Evolutionary conservation across 2,113 vertebrate genomes (phyloP).

Genomic region (Eidolon helvum): DNA sequence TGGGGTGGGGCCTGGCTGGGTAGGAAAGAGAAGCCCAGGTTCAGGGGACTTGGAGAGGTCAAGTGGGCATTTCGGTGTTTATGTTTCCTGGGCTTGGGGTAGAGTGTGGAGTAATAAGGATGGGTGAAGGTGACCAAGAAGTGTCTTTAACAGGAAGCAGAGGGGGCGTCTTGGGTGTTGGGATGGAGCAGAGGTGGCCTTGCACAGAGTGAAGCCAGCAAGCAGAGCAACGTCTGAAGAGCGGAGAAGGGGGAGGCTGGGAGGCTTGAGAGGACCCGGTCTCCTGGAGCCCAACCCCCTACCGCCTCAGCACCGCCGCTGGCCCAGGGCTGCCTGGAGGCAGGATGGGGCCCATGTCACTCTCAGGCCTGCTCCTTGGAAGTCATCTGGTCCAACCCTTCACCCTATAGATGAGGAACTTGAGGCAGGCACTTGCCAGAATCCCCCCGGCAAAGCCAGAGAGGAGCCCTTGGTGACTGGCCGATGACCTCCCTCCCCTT

Average conservation of each 20-base stretch:
- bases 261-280: neutral
- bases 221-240: neutral
- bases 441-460: neutral
- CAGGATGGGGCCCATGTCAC: neutral
- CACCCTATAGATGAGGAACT: neutral
- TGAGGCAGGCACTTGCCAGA: neutral
- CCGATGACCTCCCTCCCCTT: fast-evolving
- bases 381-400: neutral
- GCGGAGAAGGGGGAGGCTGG: neutral
- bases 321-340: neutral
- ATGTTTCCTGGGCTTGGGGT: neutral
- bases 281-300: neutral
- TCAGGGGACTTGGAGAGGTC: no score
- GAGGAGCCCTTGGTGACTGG: fast-evolving
- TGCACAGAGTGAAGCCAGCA: neutral
- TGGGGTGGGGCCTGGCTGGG: neutral
- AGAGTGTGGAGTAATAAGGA: neutral
- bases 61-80: fast-evolving
- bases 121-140: neutral
- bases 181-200: neutral
- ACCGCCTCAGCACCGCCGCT: neutral
- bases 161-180: fast-evolving
- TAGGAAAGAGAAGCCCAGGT: neutral
- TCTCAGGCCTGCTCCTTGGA: neutral
- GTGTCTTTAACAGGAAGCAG: neutral